Conservation (phyloP, 2,797 vertebrate species). For the Strix occidentalis region DNA sequence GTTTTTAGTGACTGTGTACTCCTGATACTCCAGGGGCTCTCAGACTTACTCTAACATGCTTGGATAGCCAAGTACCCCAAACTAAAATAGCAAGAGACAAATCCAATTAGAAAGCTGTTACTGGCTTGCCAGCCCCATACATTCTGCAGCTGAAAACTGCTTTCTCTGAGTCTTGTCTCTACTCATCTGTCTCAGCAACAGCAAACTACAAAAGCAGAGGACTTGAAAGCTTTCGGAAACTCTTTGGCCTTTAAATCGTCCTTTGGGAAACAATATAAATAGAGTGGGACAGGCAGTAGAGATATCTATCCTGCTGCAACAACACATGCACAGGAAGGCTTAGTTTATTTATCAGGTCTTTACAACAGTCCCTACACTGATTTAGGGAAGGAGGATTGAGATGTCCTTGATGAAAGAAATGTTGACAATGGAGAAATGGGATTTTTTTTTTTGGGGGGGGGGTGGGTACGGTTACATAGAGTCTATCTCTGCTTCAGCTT, state of each 20-base stretch:
- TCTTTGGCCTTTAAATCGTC: background rate
- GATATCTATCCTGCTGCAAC: background rate
- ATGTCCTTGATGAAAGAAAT: background rate
- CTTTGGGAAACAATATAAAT: background rate
- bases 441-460: too few relatives aligned
- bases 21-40: background rate
- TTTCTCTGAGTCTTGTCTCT: background rate
- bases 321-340: rapidly evolving
- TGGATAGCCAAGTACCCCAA: background rate
- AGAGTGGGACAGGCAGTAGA: background rate
- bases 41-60: background rate
- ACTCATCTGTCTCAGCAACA: background rate
- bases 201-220: background rate
- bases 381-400: background rate
- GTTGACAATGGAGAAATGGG: background rate
- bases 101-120: background rate
- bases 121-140: background rate
- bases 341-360: background rate
- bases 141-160: background rate
- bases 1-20: background rate
- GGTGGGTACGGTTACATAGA: too few relatives aligned
- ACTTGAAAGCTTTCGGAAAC: background rate
- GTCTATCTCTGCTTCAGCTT: background rate
- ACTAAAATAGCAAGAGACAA: background rate
- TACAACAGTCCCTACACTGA: background rate